phyloP scores from a whole-genome alignment of 2,888 invertebrate species.

The Rotaria macrura region DNA sequence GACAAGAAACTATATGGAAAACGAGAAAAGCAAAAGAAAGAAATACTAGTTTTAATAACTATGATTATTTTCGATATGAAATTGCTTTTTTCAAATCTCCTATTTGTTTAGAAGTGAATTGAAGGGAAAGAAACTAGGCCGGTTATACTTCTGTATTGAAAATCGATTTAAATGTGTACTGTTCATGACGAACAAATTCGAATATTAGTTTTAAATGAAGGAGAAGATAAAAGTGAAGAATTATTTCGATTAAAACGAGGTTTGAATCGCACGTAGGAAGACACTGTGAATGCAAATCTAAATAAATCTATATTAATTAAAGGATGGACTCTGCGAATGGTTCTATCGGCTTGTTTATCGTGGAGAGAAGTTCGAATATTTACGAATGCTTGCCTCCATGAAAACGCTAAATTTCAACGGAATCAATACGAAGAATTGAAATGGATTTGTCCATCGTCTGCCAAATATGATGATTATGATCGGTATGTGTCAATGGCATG shows the following conservation, averaged over 20 bases:
- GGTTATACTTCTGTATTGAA: too few species aligned
- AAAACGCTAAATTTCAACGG: not conserved
- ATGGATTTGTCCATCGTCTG: not conserved
- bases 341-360: not conserved
- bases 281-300: too few species aligned
- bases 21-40: too few species aligned
- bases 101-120: too few species aligned
- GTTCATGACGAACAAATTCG: not conserved
- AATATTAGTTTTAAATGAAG: not conserved
- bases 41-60: too few species aligned
- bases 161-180: too few species aligned
- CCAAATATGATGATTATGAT: constrained; percentile 23
- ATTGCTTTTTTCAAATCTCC: too few species aligned
- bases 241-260: not conserved
- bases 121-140: too few species aligned
- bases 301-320: too few species aligned
- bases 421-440: not conserved
- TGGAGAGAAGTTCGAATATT: not conserved
- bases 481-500: constrained; percentile 24
- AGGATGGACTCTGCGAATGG: not conserved
- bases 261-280: too few species aligned
- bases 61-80: too few species aligned
- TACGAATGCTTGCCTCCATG: not conserved
- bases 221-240: not conserved
- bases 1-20: too few species aligned